phyloP scores from a whole-genome alignment of 2,888 invertebrate genomes.

The Dryococelus australis region DNA sequence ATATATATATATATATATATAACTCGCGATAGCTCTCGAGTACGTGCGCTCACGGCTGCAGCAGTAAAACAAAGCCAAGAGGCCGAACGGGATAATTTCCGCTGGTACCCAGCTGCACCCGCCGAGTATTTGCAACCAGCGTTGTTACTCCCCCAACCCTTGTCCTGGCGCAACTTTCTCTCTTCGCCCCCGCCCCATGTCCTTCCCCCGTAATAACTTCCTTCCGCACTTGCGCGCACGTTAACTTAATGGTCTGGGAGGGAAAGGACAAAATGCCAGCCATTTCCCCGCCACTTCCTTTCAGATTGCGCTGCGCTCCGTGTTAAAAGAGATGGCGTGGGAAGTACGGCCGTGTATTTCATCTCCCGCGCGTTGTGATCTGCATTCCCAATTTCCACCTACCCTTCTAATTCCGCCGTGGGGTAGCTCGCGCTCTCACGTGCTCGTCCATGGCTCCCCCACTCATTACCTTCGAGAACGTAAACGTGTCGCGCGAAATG shows the following conservation, averaged over 20 bases:
- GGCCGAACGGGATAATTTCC: not conserved
- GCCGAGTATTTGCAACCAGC: not conserved
- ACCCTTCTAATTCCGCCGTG: not conserved
- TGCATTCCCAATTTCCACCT: not conserved
- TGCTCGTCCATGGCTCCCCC: too few relatives aligned
- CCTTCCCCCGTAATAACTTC: not conserved
- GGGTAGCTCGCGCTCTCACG: too few relatives aligned
- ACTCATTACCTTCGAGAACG: too few relatives aligned
- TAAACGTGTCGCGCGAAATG: too few relatives aligned
- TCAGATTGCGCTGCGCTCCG: not conserved
- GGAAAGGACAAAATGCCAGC: not conserved
- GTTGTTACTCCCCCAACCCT: too few relatives aligned
- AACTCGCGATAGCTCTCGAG: too few relatives aligned
- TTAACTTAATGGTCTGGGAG: slow-evolving; percentile 10
- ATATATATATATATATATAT: too few relatives aligned
- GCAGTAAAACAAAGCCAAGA: not conserved
- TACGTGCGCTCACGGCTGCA: too few relatives aligned
- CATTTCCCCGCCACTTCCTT: not conserved
- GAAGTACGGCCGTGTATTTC: not conserved
- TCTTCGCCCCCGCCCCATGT: not conserved
- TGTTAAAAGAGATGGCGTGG: not conserved
- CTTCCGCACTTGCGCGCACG: slow-evolving; percentile 16
- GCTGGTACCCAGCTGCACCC: not conserved
- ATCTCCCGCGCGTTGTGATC: not conserved
- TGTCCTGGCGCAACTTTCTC: too few relatives aligned